These are phyloP conservation scores for Aegithalos caudatus DNA, from an alignment of 2,113 vertebrate genomes.

Conservation along the genomic window DNA sequence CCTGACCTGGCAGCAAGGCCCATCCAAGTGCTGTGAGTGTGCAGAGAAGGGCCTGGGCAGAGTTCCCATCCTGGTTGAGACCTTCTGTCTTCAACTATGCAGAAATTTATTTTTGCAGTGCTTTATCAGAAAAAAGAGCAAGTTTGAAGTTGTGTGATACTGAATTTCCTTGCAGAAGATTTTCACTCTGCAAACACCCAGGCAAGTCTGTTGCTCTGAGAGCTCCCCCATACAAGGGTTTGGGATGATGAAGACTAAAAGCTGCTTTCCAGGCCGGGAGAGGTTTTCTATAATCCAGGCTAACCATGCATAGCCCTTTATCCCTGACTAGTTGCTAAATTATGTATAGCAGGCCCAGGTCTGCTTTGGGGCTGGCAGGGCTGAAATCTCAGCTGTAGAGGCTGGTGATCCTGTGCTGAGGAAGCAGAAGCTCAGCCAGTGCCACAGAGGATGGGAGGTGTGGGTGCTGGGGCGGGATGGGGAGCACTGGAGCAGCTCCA, in stretches of 20 bases:
- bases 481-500: neutral
- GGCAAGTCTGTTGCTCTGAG: neutral
- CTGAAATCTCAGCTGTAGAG: neutral
- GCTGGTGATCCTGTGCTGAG: neutral
- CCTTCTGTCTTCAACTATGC: neutral
- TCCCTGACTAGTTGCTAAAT: conserved; percentile 8
- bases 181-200: neutral
- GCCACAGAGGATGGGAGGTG: neutral
- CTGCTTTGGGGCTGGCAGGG: neutral
- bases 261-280: neutral
- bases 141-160: neutral
- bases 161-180: neutral
- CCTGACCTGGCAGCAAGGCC: neutral
- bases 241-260: conserved; percentile 3
- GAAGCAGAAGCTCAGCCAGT: neutral
- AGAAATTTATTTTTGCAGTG: neutral
- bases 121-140: neutral
- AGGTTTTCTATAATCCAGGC: conserved; percentile 16
- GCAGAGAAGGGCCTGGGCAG: neutral
- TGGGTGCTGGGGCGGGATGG: neutral
- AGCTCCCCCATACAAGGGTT: neutral
- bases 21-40: neutral
- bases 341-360: neutral
- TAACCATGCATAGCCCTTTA: neutral
- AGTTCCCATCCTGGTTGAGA: neutral